Percentiles rank a stretch among this genome's conserved stretches.
Evolutionary conservation across 2,888 invertebrate genomes (phyloP).

Genomic region (Oxycera nigricornis): DNA sequence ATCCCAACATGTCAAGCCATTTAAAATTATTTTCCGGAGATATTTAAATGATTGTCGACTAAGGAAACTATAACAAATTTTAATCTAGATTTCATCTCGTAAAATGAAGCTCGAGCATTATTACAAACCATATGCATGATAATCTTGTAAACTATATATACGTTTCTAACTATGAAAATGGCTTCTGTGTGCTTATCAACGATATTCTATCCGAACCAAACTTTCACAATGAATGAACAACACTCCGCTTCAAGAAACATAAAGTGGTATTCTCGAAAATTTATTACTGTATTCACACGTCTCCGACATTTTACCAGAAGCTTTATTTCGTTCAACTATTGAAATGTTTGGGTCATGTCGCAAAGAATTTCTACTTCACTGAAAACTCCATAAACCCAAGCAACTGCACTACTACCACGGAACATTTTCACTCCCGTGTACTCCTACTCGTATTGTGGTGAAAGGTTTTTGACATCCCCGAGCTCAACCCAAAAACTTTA

Average conservation of each 20-base stretch:
- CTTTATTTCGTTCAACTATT: background rate
- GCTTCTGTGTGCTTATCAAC: no score
- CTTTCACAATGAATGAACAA: background rate
- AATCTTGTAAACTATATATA: no score
- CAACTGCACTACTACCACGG: background rate
- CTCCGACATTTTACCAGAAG: background rate
- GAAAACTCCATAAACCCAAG: background rate
- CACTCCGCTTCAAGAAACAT: background rate
- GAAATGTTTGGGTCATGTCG: background rate
- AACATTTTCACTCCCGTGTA: background rate
- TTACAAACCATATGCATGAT: no score
- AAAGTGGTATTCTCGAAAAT: background rate
- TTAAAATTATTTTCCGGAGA: no score
- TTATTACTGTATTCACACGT: background rate
- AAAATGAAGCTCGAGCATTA: no score
- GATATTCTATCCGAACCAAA: background rate
- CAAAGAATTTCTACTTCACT: background rate
- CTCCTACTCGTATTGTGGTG: background rate
- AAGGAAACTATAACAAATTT: no score
- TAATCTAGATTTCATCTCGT: no score
- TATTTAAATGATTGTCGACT: no score
- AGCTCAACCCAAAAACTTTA: background rate
- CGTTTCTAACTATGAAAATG: no score
- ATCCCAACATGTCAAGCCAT: no score
- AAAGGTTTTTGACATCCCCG: background rate